Base-by-base conservation (phyloP, 2,113 vertebrate genomes). In the Mungos mungo region DNA sequence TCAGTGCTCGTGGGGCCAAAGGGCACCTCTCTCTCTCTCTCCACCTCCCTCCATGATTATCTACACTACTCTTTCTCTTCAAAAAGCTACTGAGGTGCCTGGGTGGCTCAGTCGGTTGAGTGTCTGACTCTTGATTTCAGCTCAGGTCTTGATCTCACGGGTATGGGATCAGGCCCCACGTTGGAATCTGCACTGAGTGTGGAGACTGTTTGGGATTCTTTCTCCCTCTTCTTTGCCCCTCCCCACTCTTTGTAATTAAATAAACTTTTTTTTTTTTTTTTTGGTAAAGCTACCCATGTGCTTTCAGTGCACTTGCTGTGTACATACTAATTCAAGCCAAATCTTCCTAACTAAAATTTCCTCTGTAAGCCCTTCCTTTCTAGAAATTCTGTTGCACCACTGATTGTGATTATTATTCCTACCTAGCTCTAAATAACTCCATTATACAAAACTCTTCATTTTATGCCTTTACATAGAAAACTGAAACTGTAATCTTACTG, bases 381-480 rank as follows among this genome's bases (percentile, higher is more conserved):
- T 3, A 83, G 21, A 74, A 54, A 85, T 63, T 66, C 27, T 54
- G 35, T 5, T 65, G 47, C 13, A 3, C 54, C 33, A 35, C 7
- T 54, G 21, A 54, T 29, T 63, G 3, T 60, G 38, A 85, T 47
- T 80, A 69, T 60, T 63, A 45, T 76, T 95, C 7, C 16, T 27
- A 80, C 25, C 41, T 41, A 86, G 94, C 13, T 83, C 80, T 80
- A 45, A 94, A 89, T 47, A 47, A 85, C 41, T 50, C 23, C 38
- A 63, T 29, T 71, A 80, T 15, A n/a, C 47, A 90, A 82, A 93
- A 92, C 21, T 90, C 84, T 89, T 66, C 8, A 16, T 41, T 93
- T 80, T 96, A 57, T 54, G 18, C 72, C 47, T 60, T 88, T 38
- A 33, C 33, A 19, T 52, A 84, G 66, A 63, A 35, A 65, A 84